Conservation (phyloP, 2,888 invertebrate genomes). For the Euclidia mi region DNA sequence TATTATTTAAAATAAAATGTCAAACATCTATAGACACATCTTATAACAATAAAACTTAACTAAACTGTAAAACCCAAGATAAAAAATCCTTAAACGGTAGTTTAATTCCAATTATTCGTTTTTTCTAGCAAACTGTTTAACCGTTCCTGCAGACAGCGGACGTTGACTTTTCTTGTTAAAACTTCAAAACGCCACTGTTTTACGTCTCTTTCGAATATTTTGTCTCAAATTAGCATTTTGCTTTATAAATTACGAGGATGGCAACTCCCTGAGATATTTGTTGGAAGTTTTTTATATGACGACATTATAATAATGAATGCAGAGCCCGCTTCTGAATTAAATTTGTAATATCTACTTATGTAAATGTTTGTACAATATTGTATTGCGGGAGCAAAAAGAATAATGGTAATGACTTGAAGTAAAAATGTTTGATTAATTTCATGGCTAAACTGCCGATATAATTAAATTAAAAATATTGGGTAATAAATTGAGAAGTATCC, state of each 20-base stretch:
- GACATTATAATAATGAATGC: constrained; percentile 20
- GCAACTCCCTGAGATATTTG: constrained; percentile 14
- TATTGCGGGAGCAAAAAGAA: no score
- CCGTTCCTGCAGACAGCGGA: constrained; percentile 12
- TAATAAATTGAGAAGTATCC: no score
- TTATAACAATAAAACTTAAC: no score
- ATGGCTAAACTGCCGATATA: no score
- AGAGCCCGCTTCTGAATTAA: constrained; percentile 28
- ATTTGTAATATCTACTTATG: constrained; percentile 27
- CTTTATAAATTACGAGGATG: constrained; percentile 14
- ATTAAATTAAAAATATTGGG: no score
- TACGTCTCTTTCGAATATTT: constrained; percentile 23
- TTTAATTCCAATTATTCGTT: no score
- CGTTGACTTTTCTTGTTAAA: constrained; percentile 48
- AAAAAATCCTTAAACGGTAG: no score
- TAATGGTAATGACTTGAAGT: no score
- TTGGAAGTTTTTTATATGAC: constrained; percentile 17
- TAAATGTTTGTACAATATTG: constrained; percentile 10
- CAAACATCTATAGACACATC: no score
- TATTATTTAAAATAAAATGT: no score
- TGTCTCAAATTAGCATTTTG: constrained; percentile 42
- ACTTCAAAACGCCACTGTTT: constrained; percentile 33
- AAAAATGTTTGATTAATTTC: no score
- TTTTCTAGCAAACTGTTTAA: constrained; percentile 12
- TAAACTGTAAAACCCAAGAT: no score